Percentiles rank a stretch among this genome's conserved stretches.
These are phyloP conservation scores for Momotus momota DNA, from an alignment of 2,797 vertebrate genomes.

Conservation along the genomic window DNA sequence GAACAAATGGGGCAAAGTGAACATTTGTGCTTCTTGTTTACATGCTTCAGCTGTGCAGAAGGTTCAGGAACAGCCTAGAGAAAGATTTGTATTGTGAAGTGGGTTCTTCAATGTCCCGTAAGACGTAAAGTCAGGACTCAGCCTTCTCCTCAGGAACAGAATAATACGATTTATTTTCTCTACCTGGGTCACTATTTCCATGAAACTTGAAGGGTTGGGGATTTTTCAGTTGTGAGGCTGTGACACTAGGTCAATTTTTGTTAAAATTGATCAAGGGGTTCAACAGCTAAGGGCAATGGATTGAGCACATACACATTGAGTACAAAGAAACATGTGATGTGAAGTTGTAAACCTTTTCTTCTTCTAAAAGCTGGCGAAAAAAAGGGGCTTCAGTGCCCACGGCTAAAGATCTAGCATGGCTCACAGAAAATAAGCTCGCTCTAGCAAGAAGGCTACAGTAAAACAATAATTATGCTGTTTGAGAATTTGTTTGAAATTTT, in stretches of 20 bases:
- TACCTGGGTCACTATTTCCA: background rate
- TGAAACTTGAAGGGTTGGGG: background rate
- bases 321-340: background rate
- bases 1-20: background rate
- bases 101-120: background rate
- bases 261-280: background rate
- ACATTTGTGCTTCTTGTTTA: background rate
- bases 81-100: background rate
- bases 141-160: background rate
- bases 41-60: background rate
- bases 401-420: background rate
- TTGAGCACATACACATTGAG: too few relatives aligned
- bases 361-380: background rate
- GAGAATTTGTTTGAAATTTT: background rate
- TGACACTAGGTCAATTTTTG: background rate
- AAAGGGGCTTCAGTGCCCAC: background rate
- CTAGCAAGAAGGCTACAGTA: background rate
- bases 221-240: background rate
- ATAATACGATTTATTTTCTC: background rate
- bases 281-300: background rate
- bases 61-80: background rate
- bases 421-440: background rate
- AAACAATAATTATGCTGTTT: background rate
- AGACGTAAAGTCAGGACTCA: background rate
- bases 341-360: background rate